Base-by-base conservation (phyloP, 2,797 vertebrate species). In the Octomys mimax region DNA sequence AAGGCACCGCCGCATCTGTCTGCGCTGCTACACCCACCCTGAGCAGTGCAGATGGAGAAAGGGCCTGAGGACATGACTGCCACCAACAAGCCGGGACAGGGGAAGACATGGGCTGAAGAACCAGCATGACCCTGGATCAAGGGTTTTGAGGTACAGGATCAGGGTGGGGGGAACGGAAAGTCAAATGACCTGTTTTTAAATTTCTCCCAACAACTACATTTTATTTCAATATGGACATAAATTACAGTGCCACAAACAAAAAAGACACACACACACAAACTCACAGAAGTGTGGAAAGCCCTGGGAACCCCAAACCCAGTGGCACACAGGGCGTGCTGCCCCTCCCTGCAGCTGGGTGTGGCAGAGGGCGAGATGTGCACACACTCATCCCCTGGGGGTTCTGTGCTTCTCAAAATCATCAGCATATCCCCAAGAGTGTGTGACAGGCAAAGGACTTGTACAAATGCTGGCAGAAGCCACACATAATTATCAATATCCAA, bases 31-130 rank as follows among this genome's bases (percentile, higher is more conserved):
- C 39, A 28, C 9, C 54, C 33, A n/a, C 68, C 59, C 36, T 0
- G 66, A 59, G 11, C 3, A 0, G 0, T 6, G n/a, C 2, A 2
- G 24, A 13, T 2, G 42, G 42, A 42, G 46, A 6, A 75, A 28
- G 71, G 39, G 39, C 39, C 39, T 28, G 24, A 28, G 39, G 71
- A 6, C 5, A 28, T 0, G 4, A 28, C 73, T 42, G 16, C 39
- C 42, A 28, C 39, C 42, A 46, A 42, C 42, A 28, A 16, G 73
- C 2, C 1, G 11, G 22, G 13, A 8, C 24, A 11, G 6, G 4
- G 42, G 42, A 19, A 39, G 61, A n/a, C 8, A 3, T 21, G n/a
- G 12, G 79, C 24, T 22, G 28, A 21, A 75, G 80, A 4, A 33
- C 6, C 52, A 71, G 52, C 28, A 9, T 6, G 18, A 11, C 52